Percentiles rank a stretch among this genome's conserved stretches.
These are phyloP conservation scores for Umimayanthus chanpuru DNA, from an alignment of 92 coral and sea anemone species.

Conservation along the genomic window DNA sequence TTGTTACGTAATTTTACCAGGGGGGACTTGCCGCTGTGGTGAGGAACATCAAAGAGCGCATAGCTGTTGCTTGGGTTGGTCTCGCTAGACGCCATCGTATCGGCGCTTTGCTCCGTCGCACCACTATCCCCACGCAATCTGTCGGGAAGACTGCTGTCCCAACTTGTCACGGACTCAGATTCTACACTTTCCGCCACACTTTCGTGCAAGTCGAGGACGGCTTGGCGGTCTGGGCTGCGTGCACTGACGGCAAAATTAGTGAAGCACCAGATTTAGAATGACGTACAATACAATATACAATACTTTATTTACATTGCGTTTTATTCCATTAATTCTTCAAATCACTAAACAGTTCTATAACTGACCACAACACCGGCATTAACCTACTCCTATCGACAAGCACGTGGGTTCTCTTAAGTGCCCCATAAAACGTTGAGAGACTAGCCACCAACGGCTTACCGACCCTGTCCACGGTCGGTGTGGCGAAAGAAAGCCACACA, in stretches of 20 bases:
- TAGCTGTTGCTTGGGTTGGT: slow-evolving; percentile 16
- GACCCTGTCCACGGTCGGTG: too few species aligned
- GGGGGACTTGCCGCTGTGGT: slow-evolving; percentile 46
- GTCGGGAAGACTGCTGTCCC: slow-evolving; percentile 47
- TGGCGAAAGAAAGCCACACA: too few species aligned
- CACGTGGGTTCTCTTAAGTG: too few species aligned
- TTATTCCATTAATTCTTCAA: too few species aligned
- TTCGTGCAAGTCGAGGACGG: slow-evolving; percentile 38
- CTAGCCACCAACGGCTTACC: too few species aligned
- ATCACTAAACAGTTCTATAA: too few species aligned
- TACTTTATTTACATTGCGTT: too few species aligned
- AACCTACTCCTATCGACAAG: too few species aligned
- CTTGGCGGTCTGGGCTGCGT: slow-evolving; percentile 35
- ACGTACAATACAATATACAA: too few species aligned
- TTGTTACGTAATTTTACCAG: slow-evolving; percentile 65
- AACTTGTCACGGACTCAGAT: slow-evolving; percentile 41
- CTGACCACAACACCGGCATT: too few species aligned
- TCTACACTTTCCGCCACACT: slow-evolving; percentile 29
- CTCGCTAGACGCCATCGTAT: slow-evolving; percentile 23
- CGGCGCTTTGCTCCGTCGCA: slow-evolving; percentile 23
- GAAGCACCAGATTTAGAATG: neutral
- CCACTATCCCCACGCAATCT: slow-evolving; percentile 34
- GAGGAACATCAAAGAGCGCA: neutral
- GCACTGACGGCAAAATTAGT: neutral
- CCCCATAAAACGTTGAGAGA: neutral